These are phyloP conservation scores for Genyomyrus donnyi DNA, from an alignment of 2,113 vertebrate species.

Conservation along the genomic window DNA sequence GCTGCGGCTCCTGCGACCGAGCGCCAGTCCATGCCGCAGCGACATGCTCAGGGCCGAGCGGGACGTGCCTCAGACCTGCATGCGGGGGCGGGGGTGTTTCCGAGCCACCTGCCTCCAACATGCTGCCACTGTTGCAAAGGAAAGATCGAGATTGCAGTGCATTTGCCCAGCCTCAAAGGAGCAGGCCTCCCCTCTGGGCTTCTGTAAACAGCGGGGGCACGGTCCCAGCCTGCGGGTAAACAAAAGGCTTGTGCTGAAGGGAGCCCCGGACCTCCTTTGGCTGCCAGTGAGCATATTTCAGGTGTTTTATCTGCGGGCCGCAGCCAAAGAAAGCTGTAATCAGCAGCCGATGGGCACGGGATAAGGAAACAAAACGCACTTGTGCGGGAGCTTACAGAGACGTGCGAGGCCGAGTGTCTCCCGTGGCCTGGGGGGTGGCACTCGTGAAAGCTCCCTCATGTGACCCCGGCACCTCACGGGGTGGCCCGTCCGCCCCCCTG, in stretches of 20 bases:
- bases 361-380: conserved; percentile 26
- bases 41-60: neutral
- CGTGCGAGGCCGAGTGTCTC: neutral
- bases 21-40: neutral
- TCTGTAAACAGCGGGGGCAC: conserved; percentile 22
- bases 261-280: neutral
- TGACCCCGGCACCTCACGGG: neutral
- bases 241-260: neutral
- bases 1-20: neutral
- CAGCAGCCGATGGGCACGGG: neutral
- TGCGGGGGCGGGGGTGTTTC: neutral
- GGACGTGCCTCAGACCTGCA: conserved; percentile 3
- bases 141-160: neutral
- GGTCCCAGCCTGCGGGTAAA: neutral
- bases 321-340: conserved; percentile 18
- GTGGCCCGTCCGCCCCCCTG: neutral
- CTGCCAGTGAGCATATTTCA: conserved; percentile 15
- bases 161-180: neutral
- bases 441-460: neutral
- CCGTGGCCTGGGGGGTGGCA: neutral
- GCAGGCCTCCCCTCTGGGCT: neutral
- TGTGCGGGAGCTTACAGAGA: conserved; percentile 22
- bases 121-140: neutral
- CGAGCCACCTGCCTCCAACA: conserved; percentile 12
- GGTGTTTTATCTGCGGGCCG: conserved; percentile 20